phyloP scores from a whole-genome alignment of 2,113 vertebrate genomes.

The Erpornis zantholeuca region DNA sequence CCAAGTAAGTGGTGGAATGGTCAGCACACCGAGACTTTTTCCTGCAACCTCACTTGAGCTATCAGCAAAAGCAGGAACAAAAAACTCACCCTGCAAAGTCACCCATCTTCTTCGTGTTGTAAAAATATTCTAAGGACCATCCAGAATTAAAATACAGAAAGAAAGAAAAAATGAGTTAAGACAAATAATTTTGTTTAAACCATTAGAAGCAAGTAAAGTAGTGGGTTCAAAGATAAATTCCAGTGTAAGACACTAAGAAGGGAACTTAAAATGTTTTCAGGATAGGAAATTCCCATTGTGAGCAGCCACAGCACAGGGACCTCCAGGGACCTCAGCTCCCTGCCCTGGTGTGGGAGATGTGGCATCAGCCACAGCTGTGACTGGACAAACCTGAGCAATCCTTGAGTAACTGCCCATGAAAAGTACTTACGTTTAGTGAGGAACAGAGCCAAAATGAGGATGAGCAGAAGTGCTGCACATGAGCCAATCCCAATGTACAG shows the following conservation, averaged over 20 bases:
- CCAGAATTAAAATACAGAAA: not conserved
- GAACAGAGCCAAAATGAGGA: not conserved
- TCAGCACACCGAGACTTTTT: not conserved
- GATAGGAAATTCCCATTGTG: not conserved
- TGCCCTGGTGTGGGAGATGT: not conserved
- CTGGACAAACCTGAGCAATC: not conserved
- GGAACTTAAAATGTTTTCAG: not conserved
- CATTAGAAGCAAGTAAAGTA: not conserved
- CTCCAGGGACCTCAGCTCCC: not conserved
- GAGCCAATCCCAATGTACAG: not conserved
- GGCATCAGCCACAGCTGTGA: not conserved
- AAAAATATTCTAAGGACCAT: conserved; percentile 27
- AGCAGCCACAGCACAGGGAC: not conserved
- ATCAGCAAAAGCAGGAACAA: not conserved
- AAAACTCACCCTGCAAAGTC: conserved; percentile 44
- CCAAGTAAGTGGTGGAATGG: not conserved
- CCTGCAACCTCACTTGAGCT: not conserved
- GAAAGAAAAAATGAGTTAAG: not conserved
- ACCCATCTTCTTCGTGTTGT: not conserved
- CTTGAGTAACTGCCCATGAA: not conserved
- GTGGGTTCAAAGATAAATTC: not conserved
- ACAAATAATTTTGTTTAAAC: not conserved
- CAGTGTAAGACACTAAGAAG: not conserved
- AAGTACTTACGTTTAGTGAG: conserved; percentile 48
- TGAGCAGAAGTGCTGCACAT: not conserved